Conservation (phyloP, 2,113 vertebrate species). For the Oxygymnocypris stewartii region DNA sequence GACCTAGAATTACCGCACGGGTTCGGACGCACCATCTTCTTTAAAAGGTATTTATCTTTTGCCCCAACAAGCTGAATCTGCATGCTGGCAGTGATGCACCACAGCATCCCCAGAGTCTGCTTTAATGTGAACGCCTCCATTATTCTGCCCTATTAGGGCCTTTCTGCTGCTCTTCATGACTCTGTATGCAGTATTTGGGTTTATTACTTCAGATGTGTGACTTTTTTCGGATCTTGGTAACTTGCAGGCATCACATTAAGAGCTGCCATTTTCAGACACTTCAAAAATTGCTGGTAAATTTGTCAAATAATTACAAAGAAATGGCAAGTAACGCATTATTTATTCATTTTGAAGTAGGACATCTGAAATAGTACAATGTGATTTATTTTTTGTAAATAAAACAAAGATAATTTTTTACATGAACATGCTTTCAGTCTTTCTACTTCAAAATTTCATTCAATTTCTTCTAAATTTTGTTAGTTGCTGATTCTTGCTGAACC, state of each 20-base stretch:
- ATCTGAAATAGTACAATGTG: too few species aligned
- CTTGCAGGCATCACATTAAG: neutral
- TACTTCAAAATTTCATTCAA: too few species aligned
- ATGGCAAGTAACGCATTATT: neutral
- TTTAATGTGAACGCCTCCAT: conserved; percentile 82
- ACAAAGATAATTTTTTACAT: too few species aligned
- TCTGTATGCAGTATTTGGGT: conserved; percentile 64
- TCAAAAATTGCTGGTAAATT: neutral
- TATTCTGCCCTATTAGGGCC: conserved; percentile 79
- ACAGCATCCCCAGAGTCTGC: conserved; percentile 85
- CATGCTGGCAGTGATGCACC: conserved; percentile 90
- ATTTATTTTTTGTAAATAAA: neutral
- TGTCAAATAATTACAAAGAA: neutral
- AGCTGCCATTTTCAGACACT: neutral
- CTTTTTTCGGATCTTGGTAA: neutral
- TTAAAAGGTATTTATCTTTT: conserved; percentile 94
- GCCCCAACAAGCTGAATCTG: conserved; percentile 86
- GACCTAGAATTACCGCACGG: conserved; percentile 85
- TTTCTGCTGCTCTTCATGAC: conserved; percentile 83
- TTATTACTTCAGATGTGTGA: conserved; percentile 57
- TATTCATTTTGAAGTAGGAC: neutral
- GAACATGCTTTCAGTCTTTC: too few species aligned
- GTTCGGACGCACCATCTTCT: conserved; percentile 63
- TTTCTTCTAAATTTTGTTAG: too few species aligned
- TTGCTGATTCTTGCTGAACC: too few species aligned